These are phyloP conservation scores for Apistogramma diplotaenia DNA, from an alignment of 2,113 vertebrate species.

Conservation along the genomic window DNA sequence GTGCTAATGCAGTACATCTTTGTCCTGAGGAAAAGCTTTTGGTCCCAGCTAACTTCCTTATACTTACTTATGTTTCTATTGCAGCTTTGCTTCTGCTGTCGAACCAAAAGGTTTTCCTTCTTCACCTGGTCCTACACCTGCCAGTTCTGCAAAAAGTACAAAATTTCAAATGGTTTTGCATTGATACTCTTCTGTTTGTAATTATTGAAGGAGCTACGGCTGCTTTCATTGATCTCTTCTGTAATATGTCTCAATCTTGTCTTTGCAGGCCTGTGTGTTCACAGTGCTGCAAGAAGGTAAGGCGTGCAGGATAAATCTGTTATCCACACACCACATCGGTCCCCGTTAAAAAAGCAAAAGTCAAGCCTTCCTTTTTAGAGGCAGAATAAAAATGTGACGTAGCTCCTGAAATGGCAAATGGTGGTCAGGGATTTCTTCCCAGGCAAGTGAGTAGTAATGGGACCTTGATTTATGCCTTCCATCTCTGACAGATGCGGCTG, in stretches of 20 bases:
- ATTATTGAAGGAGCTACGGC: neutral
- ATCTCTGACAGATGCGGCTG: slow-evolving; percentile 86
- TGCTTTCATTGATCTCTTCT: neutral
- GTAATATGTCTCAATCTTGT: neutral
- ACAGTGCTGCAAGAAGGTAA: slow-evolving; percentile 98
- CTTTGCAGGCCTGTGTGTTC: slow-evolving; percentile 91
- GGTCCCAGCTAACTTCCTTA: neutral
- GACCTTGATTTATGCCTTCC: neutral
- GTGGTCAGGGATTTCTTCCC: neutral
- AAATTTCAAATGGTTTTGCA: neutral
- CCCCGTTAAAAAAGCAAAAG: neutral
- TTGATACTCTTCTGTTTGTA: neutral
- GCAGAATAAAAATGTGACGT: neutral
- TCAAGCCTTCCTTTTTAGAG: neutral
- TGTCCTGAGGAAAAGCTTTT: neutral
- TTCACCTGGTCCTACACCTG: slow-evolving; percentile 99
- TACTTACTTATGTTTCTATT: slow-evolving; percentile 6
- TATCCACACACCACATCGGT: neutral
- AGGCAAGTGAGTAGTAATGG: neutral
- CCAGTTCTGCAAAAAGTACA: slow-evolving; percentile 98
- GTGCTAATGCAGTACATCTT: neutral
- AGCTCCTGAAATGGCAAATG: neutral
- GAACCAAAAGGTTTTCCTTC: slow-evolving; percentile 95
- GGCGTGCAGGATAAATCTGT: slow-evolving; percentile 16
- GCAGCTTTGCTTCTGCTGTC: slow-evolving; percentile 98